A percentile compares a stretch with the other conserved stretches of the same genome.
Conservation (phyloP, 2,888 invertebrate genomes). For the Plagiodera versicolora region DNA sequence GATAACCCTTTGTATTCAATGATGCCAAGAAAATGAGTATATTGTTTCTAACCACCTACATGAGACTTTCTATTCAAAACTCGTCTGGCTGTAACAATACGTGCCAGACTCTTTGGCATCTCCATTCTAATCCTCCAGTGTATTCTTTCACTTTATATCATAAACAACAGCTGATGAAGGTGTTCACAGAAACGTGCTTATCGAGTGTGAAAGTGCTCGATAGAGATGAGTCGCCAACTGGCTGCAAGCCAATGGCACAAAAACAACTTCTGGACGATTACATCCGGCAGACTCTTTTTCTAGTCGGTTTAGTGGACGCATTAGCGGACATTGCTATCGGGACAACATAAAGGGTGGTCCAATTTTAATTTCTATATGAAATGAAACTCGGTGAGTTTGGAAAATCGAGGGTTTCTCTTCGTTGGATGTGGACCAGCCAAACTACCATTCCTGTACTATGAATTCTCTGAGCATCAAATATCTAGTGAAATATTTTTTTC, state of each 20-base stretch:
- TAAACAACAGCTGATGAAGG: neutral
- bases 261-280: neutral
- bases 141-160: neutral
- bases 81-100: neutral
- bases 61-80: neutral
- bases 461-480: too few species aligned
- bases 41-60: too few species aligned
- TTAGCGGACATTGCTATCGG: neutral
- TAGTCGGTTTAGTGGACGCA: neutral
- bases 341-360: neutral
- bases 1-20: too few species aligned
- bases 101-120: neutral
- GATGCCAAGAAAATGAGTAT: too few species aligned
- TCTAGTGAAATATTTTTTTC: too few species aligned
- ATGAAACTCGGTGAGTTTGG: too few species aligned
- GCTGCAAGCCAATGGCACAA: constrained; percentile 18
- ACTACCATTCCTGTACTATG: too few species aligned
- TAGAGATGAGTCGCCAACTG: constrained; percentile 21
- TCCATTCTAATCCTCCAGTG: neutral
- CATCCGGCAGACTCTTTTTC: neutral
- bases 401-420: too few species aligned
- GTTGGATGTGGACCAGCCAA: too few species aligned
- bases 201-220: constrained; percentile 13
- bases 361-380: too few species aligned
- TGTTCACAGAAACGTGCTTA: constrained; percentile 7